phyloP scores from a whole-genome alignment of 1,140 invertebrate genomes.

The Micrasema minimum region DNA sequence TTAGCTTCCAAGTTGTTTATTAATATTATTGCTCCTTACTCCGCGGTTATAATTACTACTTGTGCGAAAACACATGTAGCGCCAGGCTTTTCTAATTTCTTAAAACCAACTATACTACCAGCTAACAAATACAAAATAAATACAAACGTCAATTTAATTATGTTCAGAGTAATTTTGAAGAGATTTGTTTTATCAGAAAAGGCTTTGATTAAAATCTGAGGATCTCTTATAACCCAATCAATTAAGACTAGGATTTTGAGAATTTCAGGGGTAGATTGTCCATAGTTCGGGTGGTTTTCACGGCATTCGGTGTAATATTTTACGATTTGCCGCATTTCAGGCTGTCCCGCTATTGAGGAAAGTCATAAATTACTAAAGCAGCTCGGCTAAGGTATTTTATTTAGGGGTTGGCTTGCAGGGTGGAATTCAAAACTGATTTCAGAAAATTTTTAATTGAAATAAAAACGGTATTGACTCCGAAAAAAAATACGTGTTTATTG shows the following conservation, averaged over 20 bases:
- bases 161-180: not conserved
- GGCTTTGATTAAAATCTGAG: not conserved
- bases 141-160: not conserved
- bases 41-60: too few relatives aligned
- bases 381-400: slow-evolving; percentile 46
- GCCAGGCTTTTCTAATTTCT: too few relatives aligned
- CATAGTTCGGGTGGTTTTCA: not conserved
- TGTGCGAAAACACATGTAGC: too few relatives aligned
- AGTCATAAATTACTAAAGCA: slow-evolving; percentile 48
- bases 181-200: not conserved
- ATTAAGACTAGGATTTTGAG: slow-evolving; percentile 4
- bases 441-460: not conserved
- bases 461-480: not conserved
- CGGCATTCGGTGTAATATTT: slow-evolving; percentile 29
- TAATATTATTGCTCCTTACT: too few relatives aligned
- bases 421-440: not conserved
- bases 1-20: too few relatives aligned
- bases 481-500: not conserved
- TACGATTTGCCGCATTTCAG: slow-evolving; percentile 38
- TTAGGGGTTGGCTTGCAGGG: slow-evolving; percentile 38
- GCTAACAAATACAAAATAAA: not conserved
- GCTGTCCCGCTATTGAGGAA: slow-evolving; percentile 34
- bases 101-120: too few relatives aligned
- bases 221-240: not conserved
- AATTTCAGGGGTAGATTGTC: not conserved